phyloP scores from a whole-genome alignment of 1,140 invertebrate species.

The Galleria mellonella region DNA sequence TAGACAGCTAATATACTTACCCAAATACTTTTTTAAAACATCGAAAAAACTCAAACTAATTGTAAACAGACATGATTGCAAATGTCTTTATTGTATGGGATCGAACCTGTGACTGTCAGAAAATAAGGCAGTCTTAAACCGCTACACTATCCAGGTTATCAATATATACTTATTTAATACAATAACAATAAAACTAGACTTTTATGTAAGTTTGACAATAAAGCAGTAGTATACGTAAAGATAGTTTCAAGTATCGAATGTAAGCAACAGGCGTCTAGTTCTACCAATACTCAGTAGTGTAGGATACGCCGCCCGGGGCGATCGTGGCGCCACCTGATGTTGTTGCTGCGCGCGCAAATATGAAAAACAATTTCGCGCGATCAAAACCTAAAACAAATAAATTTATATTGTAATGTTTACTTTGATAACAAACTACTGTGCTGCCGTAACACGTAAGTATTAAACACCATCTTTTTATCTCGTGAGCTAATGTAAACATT shows the following conservation, averaged over 20 bases:
- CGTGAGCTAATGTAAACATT: not conserved
- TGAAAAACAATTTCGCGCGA: conserved; percentile 2
- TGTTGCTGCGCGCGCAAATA: not conserved
- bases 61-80: too few relatives aligned
- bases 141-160: too few relatives aligned
- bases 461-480: conserved; percentile 1
- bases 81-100: too few relatives aligned
- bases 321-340: not conserved
- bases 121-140: too few relatives aligned
- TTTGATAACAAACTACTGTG: conserved; percentile 3
- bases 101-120: too few relatives aligned
- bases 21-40: too few relatives aligned
- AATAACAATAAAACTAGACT: too few relatives aligned
- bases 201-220: not conserved
- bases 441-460: not conserved
- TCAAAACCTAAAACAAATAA: conserved; percentile 1
- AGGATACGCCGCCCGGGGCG: not conserved
- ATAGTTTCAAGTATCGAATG: not conserved
- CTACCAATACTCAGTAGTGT: not conserved
- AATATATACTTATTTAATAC: too few relatives aligned
- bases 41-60: too few relatives aligned
- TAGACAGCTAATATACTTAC: too few relatives aligned
- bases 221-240: not conserved
- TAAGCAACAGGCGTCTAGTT: not conserved
- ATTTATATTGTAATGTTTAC: not conserved